phyloP scores from a whole-genome alignment of 2,888 invertebrate genomes.

The Molanna angustata region DNA sequence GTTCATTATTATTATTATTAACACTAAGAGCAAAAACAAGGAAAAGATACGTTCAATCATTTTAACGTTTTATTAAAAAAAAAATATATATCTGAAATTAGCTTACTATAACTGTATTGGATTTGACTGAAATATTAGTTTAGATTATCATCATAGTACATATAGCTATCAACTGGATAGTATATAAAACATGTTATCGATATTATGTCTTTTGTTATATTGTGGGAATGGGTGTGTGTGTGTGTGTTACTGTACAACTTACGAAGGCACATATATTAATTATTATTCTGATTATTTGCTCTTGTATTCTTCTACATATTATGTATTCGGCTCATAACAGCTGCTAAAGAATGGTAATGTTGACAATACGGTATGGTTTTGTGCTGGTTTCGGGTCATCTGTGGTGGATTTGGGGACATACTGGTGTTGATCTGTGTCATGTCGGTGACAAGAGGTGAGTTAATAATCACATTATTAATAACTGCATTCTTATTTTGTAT shows the following conservation, averaged over 20 bases:
- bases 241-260: neutral
- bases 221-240: neutral
- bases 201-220: no score
- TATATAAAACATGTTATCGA: no score
- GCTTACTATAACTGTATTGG: no score
- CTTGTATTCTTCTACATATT: neutral
- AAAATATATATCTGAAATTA: no score
- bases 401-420: conserved; percentile 28
- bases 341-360: neutral
- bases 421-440: conserved; percentile 26
- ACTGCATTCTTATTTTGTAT: no score
- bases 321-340: neutral
- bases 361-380: conserved; percentile 13
- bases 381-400: conserved; percentile 26
- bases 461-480: conserved; percentile 11
- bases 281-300: neutral
- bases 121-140: no score
- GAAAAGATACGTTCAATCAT: no score
- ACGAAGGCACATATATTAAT: neutral
- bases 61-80: no score
- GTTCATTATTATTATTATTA: no score
- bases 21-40: no score
- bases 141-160: no score
- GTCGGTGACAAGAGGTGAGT: conserved; percentile 29
- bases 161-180: no score